These are phyloP conservation scores for Autographa pulchrina DNA, from an alignment of 2,888 invertebrate genomes.

Conservation along the genomic window DNA sequence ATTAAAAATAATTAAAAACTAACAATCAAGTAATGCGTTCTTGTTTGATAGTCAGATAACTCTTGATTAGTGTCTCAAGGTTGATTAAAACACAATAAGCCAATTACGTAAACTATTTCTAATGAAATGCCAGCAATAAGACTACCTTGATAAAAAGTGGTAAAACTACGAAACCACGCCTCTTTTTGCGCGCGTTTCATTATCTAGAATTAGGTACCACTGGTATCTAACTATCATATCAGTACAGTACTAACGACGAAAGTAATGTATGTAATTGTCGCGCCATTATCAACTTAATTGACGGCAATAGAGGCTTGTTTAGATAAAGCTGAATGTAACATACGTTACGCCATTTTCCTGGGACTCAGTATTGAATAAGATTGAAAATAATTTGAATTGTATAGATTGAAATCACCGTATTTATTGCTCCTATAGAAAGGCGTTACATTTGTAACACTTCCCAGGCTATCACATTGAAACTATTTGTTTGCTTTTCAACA, in stretches of 20 bases:
- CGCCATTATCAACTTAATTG: constrained; percentile 1
- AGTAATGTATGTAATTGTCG: constrained; percentile 14
- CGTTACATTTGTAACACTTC: constrained; percentile 12
- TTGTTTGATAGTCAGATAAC: not conserved
- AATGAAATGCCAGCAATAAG: not conserved
- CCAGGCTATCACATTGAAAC: constrained; percentile 34
- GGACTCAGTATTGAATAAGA: constrained; percentile 14
- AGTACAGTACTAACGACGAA: constrained; percentile 1
- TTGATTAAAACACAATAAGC: not conserved
- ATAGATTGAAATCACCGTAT: constrained; percentile 17
- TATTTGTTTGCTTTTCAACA: constrained; percentile 49
- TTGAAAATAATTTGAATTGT: constrained; percentile 16
- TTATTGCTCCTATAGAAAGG: constrained; percentile 20
- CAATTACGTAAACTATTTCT: not conserved
- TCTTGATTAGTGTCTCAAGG: not conserved
- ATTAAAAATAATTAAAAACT: not conserved
- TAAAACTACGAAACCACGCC: not conserved
- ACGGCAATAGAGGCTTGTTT: not conserved
- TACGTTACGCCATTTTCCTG: constrained; percentile 9
- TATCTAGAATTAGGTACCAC: not conserved
- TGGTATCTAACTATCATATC: not conserved
- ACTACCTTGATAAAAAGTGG: not conserved
- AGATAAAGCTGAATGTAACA: constrained; percentile 1
- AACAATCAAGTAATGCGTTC: not conserved
- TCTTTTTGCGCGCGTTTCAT: not conserved